Evolutionary conservation across 1,140 invertebrate genomes (phyloP).

Genomic region (Brachionus sp.): DNA sequence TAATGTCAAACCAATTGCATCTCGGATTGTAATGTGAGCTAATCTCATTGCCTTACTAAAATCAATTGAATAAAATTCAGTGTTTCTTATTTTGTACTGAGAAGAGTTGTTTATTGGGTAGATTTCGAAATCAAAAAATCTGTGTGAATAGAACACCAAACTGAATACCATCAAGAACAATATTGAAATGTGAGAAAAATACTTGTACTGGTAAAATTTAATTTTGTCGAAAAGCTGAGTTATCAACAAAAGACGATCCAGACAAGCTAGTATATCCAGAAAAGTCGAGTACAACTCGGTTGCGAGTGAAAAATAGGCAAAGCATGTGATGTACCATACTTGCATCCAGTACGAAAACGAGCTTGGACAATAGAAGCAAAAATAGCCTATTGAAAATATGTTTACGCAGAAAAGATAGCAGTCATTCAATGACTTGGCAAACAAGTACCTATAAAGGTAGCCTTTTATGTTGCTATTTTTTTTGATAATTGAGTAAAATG

Average conservation of each 20-base stretch:
- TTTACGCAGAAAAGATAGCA: neutral
- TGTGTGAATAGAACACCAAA: neutral
- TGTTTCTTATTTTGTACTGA: neutral
- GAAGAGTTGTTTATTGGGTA: neutral
- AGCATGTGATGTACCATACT: constrained; percentile 11
- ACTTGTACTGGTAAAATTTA: neutral
- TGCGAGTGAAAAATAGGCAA: neutral
- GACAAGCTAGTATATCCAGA: constrained; percentile 8
- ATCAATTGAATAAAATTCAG: neutral
- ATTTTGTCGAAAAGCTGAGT: neutral
- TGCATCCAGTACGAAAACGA: neutral
- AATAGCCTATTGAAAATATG: neutral
- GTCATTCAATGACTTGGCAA: neutral
- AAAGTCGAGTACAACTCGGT: constrained; percentile 23
- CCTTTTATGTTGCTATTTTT: neutral
- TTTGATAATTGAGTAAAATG: constrained; percentile 32
- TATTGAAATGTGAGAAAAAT: neutral
- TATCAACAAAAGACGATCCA: neutral
- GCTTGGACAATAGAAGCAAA: neutral
- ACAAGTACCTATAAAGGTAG: neutral
- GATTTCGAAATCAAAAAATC: constrained; percentile 29
- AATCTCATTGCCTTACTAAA: neutral
- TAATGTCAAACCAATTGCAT: neutral
- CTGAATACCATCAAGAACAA: neutral
- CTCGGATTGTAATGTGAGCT: neutral